Conservation (phyloP, 2,797 vertebrate genomes). For the Notolabrus celidotus region DNA sequence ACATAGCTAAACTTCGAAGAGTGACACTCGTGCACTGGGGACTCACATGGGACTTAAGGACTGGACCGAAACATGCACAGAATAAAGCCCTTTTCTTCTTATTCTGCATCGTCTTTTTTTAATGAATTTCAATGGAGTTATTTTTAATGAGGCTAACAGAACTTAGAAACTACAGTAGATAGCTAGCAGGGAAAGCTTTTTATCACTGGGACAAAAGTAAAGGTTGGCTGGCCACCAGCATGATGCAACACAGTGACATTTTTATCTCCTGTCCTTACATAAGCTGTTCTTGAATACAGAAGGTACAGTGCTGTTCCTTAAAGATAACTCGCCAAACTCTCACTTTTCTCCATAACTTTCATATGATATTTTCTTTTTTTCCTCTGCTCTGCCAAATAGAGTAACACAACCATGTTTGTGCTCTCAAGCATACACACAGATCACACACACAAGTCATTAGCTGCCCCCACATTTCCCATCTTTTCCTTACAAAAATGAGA, state of each 20-base stretch:
- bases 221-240: constrained; percentile 65
- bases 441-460: constrained; percentile 46
- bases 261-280: constrained; percentile 61
- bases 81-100: constrained; percentile 3
- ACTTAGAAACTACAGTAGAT: constrained; percentile 11
- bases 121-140: constrained; percentile 32
- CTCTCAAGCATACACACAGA: constrained; percentile 22
- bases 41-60: background rate
- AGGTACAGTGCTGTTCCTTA: constrained; percentile 34
- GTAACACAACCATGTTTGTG: background rate
- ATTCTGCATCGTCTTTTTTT: constrained; percentile 13
- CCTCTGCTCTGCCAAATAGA: background rate
- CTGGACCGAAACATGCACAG: background rate
- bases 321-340: constrained; percentile 15
- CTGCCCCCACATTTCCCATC: constrained; percentile 47
- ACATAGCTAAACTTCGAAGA: background rate
- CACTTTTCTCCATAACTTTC: constrained; percentile 5
- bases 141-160: constrained; percentile 54
- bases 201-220: constrained; percentile 61
- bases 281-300: constrained; percentile 41
- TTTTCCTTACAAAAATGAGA: constrained; percentile 37
- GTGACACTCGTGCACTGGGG: background rate
- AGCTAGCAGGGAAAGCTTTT: constrained; percentile 49
- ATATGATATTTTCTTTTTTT: background rate
- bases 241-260: constrained; percentile 73